These are phyloP conservation scores for Odocoileus virginianus DNA, from an alignment of 2,113 vertebrate genomes.

Conservation along the genomic window DNA sequence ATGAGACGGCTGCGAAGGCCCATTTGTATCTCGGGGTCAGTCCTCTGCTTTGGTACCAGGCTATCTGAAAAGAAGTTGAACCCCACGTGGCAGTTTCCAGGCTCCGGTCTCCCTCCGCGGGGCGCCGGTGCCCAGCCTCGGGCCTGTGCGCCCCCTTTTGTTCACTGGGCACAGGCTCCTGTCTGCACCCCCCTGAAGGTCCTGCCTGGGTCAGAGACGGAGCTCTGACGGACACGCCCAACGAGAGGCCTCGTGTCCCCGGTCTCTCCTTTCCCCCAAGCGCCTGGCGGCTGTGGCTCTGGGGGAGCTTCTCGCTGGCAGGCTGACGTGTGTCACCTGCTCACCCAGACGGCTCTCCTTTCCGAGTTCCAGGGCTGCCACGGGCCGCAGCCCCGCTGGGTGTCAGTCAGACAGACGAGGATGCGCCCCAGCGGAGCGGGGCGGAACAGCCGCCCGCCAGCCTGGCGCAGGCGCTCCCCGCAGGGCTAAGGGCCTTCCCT, in stretches of 20 bases:
- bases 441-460: neutral
- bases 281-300: neutral
- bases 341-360: neutral
- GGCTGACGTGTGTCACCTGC: neutral
- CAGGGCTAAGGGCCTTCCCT: neutral
- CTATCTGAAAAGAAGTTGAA: neutral
- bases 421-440: accelerated
- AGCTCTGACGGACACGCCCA: no score
- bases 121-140: neutral
- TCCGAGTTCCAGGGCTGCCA: neutral
- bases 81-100: neutral
- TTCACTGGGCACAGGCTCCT: neutral
- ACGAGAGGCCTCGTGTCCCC: accelerated
- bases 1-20: neutral
- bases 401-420: accelerated
- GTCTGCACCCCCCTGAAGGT: neutral
- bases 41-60: neutral
- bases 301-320: accelerated
- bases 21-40: no score
- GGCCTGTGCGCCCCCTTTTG: neutral
- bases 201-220: neutral
- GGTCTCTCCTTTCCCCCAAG: neutral
- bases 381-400: neutral
- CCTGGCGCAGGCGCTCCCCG: accelerated
- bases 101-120: neutral